Evolutionary conservation across 2,888 invertebrate genomes (phyloP).

Genomic region (Hemaris fuciformis): DNA sequence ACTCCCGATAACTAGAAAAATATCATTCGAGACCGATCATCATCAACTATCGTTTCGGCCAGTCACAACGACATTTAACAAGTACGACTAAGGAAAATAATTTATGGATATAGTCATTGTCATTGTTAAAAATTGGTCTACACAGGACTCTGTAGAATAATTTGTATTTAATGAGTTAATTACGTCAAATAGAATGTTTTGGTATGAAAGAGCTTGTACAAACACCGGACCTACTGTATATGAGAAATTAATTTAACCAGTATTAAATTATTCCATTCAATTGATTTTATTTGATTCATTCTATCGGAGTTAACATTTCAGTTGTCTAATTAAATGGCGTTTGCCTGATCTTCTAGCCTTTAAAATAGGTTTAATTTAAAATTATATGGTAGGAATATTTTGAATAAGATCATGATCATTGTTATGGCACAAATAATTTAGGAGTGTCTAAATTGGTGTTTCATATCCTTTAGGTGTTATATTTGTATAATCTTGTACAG

Average conservation of each 20-base stretch:
- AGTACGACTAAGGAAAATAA: background rate
- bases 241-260: constrained; percentile 29
- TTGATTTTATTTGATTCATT: constrained; percentile 6
- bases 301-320: constrained; percentile 7
- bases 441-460: constrained; percentile 5
- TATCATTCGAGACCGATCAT: background rate
- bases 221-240: constrained; percentile 20
- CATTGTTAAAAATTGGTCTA: background rate
- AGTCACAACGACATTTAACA: background rate
- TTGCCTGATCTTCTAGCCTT: background rate
- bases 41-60: background rate
- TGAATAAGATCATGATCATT: constrained; percentile 3
- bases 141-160: constrained; percentile 6
- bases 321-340: background rate
- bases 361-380: constrained; percentile 6
- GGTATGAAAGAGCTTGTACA: constrained; percentile 29
- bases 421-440: constrained; percentile 14
- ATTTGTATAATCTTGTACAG: constrained; percentile 13
- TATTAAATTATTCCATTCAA: constrained; percentile 31
- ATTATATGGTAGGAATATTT: background rate
- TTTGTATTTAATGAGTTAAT: constrained; percentile 5
- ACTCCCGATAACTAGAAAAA: background rate
- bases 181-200: background rate
- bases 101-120: background rate
- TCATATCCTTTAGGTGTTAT: background rate